Evolutionary conservation across 2,888 invertebrate genomes (phyloP).

Genomic region (Drosophila phalerata): DNA sequence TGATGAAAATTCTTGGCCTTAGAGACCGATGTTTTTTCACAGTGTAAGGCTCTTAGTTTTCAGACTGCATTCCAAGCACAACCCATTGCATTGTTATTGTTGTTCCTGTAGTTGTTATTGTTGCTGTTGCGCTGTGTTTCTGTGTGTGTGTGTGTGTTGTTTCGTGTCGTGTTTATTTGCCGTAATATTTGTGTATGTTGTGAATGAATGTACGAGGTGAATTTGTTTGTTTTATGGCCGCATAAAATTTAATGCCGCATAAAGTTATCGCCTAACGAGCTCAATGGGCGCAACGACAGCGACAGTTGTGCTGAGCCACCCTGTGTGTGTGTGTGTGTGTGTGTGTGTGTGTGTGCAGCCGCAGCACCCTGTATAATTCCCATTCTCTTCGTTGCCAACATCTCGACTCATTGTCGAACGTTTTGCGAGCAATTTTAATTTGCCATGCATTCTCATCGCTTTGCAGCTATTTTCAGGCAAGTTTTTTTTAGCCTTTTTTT

Average conservation of each 20-base stretch:
- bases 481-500: conserved; percentile 24
- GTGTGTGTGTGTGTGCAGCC: conserved; percentile 19
- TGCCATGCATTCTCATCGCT: conserved; percentile 77
- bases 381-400: conserved; percentile 1
- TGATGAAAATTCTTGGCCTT: background rate
- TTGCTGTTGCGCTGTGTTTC: conserved; percentile 28
- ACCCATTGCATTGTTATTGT: conserved; percentile 53
- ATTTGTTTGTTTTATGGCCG: conserved; percentile 80
- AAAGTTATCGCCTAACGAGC: conserved; percentile 81
- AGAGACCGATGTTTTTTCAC: background rate
- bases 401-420: conserved; percentile 23
- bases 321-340: conserved; percentile 23
- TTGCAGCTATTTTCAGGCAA: conserved; percentile 77
- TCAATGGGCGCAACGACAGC: conserved; percentile 53
- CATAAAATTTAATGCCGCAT: conserved; percentile 81
- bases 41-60: conserved; percentile 22
- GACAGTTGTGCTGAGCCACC: conserved; percentile 24
- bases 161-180: conserved; percentile 70
- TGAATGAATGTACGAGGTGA: conserved; percentile 47
- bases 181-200: conserved; percentile 64
- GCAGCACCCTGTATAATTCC: conserved; percentile 46
- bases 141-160: conserved; percentile 44
- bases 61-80: conserved; percentile 42
- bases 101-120: conserved; percentile 42
- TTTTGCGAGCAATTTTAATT: conserved; percentile 80